phyloP scores from a whole-genome alignment of 1,140 invertebrate species.

The Caenorhabditis elegans region WBcel235 BX284606.5:2788001-2788500 shows the following conservation, averaged over 20 bases:
- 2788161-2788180: not conserved
- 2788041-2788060: not conserved
- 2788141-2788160: constrained; percentile 28
- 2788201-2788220: not conserved
- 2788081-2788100: not conserved
- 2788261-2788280: not conserved
- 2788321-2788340: not conserved
- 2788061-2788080: not conserved
- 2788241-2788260: not conserved
- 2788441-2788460: not conserved
- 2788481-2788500: not conserved
- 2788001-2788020: not conserved
- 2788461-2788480: not conserved
- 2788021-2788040: not conserved
- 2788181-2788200: not conserved
- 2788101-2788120: not conserved
- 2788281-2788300: too few species aligned
- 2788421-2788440: constrained; percentile 22
- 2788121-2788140: constrained; percentile 24
- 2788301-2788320: not conserved
- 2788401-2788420: too few species aligned
- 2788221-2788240: not conserved
- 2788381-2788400: constrained; percentile 11
- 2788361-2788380: not conserved
- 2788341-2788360: constrained; percentile 16